These are phyloP conservation scores for Meda fulgida DNA, from an alignment of 2,797 vertebrate genomes.

Conservation along the genomic window DNA sequence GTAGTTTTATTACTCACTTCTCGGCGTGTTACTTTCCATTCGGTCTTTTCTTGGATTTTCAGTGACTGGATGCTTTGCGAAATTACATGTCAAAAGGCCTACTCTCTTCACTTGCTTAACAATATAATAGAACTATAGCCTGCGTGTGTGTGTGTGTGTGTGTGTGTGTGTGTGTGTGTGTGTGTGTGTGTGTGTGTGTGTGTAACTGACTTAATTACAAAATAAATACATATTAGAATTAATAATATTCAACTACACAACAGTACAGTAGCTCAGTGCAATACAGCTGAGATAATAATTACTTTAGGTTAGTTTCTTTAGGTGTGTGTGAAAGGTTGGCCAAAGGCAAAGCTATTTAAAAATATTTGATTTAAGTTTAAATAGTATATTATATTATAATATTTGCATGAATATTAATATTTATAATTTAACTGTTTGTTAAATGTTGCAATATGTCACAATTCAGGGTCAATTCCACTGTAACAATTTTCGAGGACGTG, in stretches of 20 bases:
- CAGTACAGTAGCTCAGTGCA: not conserved
- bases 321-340: not conserved
- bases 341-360: not conserved
- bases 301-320: not conserved
- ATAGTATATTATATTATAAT: not conserved
- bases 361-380: not conserved
- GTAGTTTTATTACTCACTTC: not conserved
- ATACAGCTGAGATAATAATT: not conserved
- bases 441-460: not conserved
- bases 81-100: not conserved
- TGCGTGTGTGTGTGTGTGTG: too few species aligned
- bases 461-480: not conserved
- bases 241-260: not conserved
- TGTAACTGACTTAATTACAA: not conserved
- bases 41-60: not conserved
- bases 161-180: too few species aligned
- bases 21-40: not conserved
- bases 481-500: not conserved
- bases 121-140: too few species aligned
- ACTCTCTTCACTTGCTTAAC: not conserved
- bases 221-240: not conserved
- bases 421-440: not conserved
- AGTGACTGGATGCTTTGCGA: not conserved
- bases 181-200: too few species aligned
- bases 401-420: not conserved